A percentile compares a stretch with the other conserved stretches of the same genome.
phyloP scores from a whole-genome alignment of 2,797 vertebrate species.

The Tenualosa ilisha region DNA sequence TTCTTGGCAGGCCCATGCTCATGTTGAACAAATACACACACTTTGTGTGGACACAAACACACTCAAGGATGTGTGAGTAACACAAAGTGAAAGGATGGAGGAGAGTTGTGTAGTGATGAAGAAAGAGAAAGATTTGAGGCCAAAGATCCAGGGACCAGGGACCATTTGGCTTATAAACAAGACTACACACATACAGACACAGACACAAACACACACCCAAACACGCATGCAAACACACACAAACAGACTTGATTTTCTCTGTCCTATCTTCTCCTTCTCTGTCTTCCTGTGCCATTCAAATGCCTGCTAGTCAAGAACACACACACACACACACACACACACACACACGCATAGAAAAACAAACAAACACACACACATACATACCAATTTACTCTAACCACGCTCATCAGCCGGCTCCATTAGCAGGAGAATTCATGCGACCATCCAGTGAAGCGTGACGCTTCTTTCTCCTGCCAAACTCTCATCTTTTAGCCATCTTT shows the following conservation, averaged over 20 bases:
- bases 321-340: not conserved
- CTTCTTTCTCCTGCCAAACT: not conserved
- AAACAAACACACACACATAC: slow-evolving; percentile 3
- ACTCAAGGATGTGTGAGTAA: not conserved
- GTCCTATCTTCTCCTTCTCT: too few species aligned
- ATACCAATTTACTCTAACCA: not conserved
- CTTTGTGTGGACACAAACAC: not conserved
- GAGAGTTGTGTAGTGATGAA: not conserved
- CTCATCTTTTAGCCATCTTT: not conserved
- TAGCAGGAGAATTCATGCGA: not conserved
- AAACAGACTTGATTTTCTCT: not conserved
- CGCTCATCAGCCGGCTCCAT: not conserved
- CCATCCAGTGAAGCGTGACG: not conserved
- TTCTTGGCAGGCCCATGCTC: not conserved
- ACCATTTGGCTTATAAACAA: not conserved
- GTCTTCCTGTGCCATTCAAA: not conserved
- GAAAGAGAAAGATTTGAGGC: not conserved
- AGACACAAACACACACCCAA: not conserved
- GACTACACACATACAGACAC: not conserved
- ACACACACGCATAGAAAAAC: not conserved
- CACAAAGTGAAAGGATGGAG: not conserved
- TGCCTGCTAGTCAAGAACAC: not conserved
- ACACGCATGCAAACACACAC: not conserved
- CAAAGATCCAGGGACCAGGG: not conserved
- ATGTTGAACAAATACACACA: not conserved